phyloP scores from a whole-genome alignment of 2,797 vertebrate species.

The Setipinna tenuifilis region DNA sequence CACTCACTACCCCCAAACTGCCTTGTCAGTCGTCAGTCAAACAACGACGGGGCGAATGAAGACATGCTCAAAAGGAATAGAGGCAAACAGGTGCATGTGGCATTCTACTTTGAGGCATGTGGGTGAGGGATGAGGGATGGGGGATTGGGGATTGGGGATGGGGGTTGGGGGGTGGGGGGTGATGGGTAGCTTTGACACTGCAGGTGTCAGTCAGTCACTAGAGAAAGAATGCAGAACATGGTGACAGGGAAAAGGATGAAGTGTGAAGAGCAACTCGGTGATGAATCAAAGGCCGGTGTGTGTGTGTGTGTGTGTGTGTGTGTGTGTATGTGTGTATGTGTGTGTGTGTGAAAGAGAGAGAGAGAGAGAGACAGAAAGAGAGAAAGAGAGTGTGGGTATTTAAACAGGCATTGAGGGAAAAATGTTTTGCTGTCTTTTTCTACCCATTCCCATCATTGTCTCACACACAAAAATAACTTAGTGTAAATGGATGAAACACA shows the following conservation, averaged over 20 bases:
- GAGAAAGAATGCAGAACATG: background rate
- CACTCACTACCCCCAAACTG: background rate
- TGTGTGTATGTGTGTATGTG: too few relatives aligned
- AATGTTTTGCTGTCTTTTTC: background rate
- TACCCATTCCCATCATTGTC: background rate
- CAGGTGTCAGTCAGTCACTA: background rate
- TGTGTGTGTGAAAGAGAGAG: too few relatives aligned
- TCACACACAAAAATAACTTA: background rate
- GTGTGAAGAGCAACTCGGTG: background rate
- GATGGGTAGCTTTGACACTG: background rate
- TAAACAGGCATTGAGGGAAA: background rate
- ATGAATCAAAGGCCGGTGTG: background rate
- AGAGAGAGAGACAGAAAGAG: background rate
- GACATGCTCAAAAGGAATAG: background rate
- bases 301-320: too few relatives aligned
- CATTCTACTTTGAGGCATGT: background rate
- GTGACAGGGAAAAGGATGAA: background rate
- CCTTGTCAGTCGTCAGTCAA: conserved; percentile 13
- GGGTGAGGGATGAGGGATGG: background rate
- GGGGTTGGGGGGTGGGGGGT: too few relatives aligned
- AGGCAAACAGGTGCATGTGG: conserved; percentile 1
- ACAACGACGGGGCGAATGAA: conserved; percentile 5
- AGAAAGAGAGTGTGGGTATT: background rate
- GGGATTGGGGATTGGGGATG: conserved; percentile 27
- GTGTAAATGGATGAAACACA: background rate